A percentile compares a stretch with the other conserved stretches of the same genome.
These are phyloP conservation scores for Todiramphus saurophagus DNA, from an alignment of 2,113 vertebrate genomes.

Conservation along the genomic window DNA sequence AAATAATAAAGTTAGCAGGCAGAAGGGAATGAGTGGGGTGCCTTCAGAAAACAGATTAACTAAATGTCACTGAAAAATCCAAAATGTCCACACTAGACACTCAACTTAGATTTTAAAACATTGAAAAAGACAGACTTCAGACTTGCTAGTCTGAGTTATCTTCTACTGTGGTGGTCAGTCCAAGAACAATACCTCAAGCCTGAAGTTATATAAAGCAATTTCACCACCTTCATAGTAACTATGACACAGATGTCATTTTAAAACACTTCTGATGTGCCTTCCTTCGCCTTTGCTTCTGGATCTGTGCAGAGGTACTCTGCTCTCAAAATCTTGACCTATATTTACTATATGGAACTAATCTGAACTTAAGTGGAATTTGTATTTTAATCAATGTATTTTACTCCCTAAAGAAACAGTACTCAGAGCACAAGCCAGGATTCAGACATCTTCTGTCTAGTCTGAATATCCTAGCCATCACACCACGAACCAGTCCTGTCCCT, in stretches of 20 bases:
- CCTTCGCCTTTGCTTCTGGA: background rate
- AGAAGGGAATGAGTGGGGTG: background rate
- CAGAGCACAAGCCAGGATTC: background rate
- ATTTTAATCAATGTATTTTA: background rate
- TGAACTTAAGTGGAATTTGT: background rate
- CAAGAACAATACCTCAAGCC: background rate
- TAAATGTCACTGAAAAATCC: constrained; percentile 9
- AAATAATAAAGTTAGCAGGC: background rate
- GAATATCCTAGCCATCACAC: background rate
- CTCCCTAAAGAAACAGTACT: background rate
- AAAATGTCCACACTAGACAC: background rate
- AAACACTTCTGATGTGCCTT: background rate
- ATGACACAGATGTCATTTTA: background rate
- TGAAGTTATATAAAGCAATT: background rate
- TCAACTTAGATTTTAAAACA: background rate
- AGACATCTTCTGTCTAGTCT: background rate
- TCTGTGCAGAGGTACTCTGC: background rate
- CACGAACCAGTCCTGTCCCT: background rate
- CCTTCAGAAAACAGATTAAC: constrained; percentile 37
- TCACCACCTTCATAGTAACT: background rate
- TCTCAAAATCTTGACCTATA: background rate
- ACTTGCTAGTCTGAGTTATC: background rate
- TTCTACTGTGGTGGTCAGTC: background rate
- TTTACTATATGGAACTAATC: background rate
- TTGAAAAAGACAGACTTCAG: background rate